Base-by-base conservation (phyloP, 2,113 vertebrate species). In the Mobula hypostoma region DNA sequence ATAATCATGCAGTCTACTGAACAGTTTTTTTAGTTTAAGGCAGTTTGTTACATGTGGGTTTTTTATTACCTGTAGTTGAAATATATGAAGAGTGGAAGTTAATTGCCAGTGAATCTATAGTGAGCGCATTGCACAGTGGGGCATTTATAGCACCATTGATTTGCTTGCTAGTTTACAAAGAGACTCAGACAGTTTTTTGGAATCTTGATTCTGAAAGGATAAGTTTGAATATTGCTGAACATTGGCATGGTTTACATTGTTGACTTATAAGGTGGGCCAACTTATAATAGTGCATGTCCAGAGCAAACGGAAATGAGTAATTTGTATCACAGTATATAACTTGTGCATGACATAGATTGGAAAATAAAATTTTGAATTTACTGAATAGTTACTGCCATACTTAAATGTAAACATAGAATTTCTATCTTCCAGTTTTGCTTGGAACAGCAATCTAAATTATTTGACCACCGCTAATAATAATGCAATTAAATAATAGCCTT, bases 81-180 rank as follows among this genome's bases (percentile, higher is more conserved):
- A 66, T 66, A 63, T 90, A 90, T 90, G 85, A 90, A 90, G 85
- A 90, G 61, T 66, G 29, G 61, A 90, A 90, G 14, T 66, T 66
- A 90, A 90, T 90, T 90, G 85, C 85, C 85, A 90, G n/a, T 90
- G 85, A 90, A 90, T 90, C 85, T 90, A 90, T 68, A 90, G 61
- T 90, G 63, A 90, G 85, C 61, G 66, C 85, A 66, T 90, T 90
- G 85, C 85, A 90, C 85, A 90, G 85, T 90, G 61, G 85, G 85
- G n/a, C 85, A 66, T 66, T 90, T 90, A 90, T 90, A 36, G 85
- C 61, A 66, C 29, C 85, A 36, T 90, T 90, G 85, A 90, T 90
- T 90, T 90, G 29, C 61, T 66, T 90, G 85, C 29, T 68, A 90
- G 61, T 90, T 66, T 90, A 90, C 85, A 90, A n/a, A 14, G 85